Conservation (phyloP, 2,888 invertebrate species). For the Toxonevra muliebris region DNA sequence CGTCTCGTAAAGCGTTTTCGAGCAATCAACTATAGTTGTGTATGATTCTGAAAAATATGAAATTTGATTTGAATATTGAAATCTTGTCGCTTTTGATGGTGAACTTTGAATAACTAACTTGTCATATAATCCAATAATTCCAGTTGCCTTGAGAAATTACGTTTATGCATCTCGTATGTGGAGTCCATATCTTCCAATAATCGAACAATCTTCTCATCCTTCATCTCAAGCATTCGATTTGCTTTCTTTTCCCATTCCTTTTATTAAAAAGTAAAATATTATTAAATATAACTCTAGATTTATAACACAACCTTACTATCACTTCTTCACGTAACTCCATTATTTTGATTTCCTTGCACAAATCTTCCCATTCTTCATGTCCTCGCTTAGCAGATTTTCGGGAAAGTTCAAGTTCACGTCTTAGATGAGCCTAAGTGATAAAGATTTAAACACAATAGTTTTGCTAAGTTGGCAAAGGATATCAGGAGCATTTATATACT, state of each 20-base stretch:
- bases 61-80: neutral
- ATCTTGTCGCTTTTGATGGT: neutral
- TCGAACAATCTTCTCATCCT: conserved; percentile 52
- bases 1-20: conserved; percentile 49
- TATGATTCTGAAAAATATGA: conserved; percentile 40
- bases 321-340: conserved; percentile 53
- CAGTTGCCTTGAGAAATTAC: conserved; percentile 47
- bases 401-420: conserved; percentile 53
- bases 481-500: too few relatives aligned
- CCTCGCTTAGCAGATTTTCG: conserved; percentile 49
- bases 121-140: conserved; percentile 55
- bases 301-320: conserved; percentile 18
- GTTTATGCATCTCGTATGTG: conserved; percentile 52
- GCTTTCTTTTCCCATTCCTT: conserved; percentile 48
- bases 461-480: neutral
- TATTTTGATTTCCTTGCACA: conserved; percentile 52
- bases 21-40: conserved; percentile 43
- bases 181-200: conserved; percentile 50
- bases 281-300: neutral
- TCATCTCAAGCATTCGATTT: conserved; percentile 45
- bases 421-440: conserved; percentile 48
- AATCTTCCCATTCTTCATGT: conserved; percentile 51
- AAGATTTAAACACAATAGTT: neutral
- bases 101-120: conserved; percentile 34
- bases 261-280: neutral